A percentile compares a stretch with the other conserved stretches of the same genome.
Conservation (phyloP, 1,140 invertebrate genomes). For the Aphelenchoides avenae region DNA sequence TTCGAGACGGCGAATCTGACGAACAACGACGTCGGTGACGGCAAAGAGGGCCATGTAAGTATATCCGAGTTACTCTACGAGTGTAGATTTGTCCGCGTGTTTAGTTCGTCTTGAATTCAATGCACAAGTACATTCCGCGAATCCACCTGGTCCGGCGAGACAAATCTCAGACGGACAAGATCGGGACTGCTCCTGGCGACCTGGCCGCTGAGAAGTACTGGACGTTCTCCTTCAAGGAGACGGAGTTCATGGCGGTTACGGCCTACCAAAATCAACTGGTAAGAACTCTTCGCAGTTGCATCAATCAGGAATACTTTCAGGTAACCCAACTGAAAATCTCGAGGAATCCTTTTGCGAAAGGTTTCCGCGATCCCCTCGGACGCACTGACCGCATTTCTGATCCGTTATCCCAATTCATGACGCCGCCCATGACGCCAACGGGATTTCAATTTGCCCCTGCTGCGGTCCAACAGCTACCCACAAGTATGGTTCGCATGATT, state of each 20-base stretch:
- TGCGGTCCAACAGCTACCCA: too few relatives aligned
- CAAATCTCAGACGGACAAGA: constrained; percentile 86
- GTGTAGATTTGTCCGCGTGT: too few relatives aligned
- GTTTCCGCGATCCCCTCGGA: constrained; percentile 80
- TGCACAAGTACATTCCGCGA: constrained; percentile 99
- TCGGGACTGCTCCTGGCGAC: constrained; percentile 40
- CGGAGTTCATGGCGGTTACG: constrained; percentile 94
- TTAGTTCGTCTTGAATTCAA: constrained; percentile 96
- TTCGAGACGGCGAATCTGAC: constrained; percentile 99
- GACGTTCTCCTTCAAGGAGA: constrained; percentile 91
- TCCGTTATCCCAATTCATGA: too few relatives aligned
- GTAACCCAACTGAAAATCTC: constrained; percentile 89
- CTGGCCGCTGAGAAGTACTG: constrained; percentile 71
- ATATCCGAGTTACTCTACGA: too few relatives aligned
- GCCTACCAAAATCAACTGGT: constrained; percentile 98
- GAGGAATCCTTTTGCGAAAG: constrained; percentile 92
- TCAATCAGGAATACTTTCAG: constrained; percentile 49
- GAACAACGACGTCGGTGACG: constrained; percentile 92
- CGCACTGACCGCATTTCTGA: too few relatives aligned
- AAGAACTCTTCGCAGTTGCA: constrained; percentile 2
- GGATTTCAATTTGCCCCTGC: too few relatives aligned
- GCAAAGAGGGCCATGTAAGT: too few relatives aligned
- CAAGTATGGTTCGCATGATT: too few relatives aligned
- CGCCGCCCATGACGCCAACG: too few relatives aligned
- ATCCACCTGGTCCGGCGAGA: constrained; percentile 96